These are phyloP conservation scores for Osmerus eperlanus DNA, from an alignment of 2,113 vertebrate genomes.

Conservation along the genomic window DNA sequence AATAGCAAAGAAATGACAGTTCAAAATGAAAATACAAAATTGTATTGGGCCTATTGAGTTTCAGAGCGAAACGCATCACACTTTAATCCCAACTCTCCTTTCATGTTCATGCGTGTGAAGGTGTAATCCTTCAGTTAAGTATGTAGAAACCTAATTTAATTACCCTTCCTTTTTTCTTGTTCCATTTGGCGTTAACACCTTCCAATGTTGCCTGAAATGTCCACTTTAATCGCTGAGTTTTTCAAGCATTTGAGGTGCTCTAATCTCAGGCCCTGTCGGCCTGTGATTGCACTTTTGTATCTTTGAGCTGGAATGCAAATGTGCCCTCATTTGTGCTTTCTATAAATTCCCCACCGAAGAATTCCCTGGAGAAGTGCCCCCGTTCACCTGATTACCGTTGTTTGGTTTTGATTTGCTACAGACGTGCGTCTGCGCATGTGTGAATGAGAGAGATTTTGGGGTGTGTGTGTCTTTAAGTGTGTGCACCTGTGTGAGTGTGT, in stretches of 20 bases:
- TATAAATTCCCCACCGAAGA: constrained; percentile 16
- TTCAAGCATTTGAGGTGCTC: constrained; percentile 69
- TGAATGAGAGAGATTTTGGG: not conserved
- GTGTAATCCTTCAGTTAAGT: constrained; percentile 28
- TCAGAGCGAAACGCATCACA: constrained; percentile 54
- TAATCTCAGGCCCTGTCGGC: constrained; percentile 73
- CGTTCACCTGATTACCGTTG: constrained; percentile 48
- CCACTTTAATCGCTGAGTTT: constrained; percentile 76
- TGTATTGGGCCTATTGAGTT: constrained; percentile 30
- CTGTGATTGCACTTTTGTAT: constrained; percentile 78
- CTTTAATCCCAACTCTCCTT: constrained; percentile 62
- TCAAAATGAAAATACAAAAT: too few relatives aligned
- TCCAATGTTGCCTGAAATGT: constrained; percentile 75
- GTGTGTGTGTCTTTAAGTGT: not conserved
- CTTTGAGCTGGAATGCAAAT: constrained; percentile 80
- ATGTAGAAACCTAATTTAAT: constrained; percentile 74
- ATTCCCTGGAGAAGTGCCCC: constrained; percentile 41
- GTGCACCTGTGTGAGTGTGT: constrained; percentile 19
- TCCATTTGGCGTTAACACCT: constrained; percentile 74
- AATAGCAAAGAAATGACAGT: too few relatives aligned
- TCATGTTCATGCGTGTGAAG: constrained; percentile 66
- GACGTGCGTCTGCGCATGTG: constrained; percentile 1
- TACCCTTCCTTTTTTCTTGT: constrained; percentile 50
- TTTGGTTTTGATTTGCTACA: constrained; percentile 48
- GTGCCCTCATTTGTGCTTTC: constrained; percentile 51